Evolutionary conservation across 2,797 vertebrate species (phyloP).

Genomic region (Catharus ustulatus): DNA sequence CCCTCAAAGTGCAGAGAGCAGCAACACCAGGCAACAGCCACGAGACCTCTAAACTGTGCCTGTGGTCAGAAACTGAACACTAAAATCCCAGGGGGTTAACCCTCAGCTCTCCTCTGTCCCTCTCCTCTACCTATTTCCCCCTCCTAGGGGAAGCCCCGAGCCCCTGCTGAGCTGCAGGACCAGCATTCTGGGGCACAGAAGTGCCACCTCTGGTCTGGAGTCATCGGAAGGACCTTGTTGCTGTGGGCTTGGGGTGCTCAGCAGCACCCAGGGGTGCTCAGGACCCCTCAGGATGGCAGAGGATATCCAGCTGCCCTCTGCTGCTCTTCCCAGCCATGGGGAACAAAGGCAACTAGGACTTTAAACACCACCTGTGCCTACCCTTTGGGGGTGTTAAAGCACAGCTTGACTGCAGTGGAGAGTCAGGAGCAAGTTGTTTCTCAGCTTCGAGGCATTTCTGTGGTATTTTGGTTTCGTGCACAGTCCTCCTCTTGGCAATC

Average conservation of each 20-base stretch:
- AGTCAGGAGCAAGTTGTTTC: background rate
- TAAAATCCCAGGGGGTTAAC: background rate
- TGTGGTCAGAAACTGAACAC: background rate
- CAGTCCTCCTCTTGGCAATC: background rate
- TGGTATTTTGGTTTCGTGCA: background rate
- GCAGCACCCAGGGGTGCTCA: background rate
- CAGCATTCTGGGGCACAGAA: background rate
- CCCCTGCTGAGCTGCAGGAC: background rate
- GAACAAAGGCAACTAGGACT: background rate
- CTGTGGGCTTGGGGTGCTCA: background rate
- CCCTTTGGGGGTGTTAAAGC: background rate
- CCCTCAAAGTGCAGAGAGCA: background rate
- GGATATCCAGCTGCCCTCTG: background rate
- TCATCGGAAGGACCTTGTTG: background rate
- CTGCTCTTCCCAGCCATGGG: background rate
- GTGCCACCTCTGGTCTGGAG: background rate
- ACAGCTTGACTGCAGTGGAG: background rate
- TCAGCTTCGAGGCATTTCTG: background rate
- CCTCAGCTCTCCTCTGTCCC: background rate
- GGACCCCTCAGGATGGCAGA: background rate
- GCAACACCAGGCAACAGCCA: constrained; percentile 21
- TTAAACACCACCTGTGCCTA: background rate
- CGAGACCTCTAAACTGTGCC: constrained; percentile 20
- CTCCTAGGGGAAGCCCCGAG: accelerated
- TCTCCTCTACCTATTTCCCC: background rate